These are phyloP conservation scores for Cercocebus atys DNA, from an alignment of 2,113 vertebrate species.

Conservation along the genomic window DNA sequence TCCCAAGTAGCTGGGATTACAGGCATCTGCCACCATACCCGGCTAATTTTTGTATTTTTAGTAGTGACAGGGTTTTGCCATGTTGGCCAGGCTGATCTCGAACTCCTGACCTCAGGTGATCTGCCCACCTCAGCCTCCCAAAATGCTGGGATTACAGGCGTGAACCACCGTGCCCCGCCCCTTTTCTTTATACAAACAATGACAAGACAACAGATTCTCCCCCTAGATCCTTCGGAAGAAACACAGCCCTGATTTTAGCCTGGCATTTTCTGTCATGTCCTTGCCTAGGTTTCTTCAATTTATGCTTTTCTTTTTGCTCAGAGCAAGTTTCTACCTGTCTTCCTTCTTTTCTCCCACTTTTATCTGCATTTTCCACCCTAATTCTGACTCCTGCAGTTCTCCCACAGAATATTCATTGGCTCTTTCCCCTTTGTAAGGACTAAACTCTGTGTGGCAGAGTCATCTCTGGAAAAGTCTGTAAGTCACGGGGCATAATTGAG, in stretches of 20 bases:
- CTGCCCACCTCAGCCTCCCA: too few relatives aligned
- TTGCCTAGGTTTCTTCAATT: not conserved
- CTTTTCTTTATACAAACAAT: not conserved
- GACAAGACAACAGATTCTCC: not conserved
- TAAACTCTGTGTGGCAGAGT: not conserved
- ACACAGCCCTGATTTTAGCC: not conserved
- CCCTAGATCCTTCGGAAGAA: not conserved
- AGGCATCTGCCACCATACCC: too few relatives aligned
- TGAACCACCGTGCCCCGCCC: fast-evolving
- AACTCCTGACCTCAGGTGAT: too few relatives aligned
- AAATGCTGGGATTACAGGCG: too few relatives aligned
- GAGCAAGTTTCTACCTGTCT: not conserved
- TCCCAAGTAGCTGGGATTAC: too few relatives aligned
- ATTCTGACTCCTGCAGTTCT: not conserved
- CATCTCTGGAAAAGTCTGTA: not conserved
- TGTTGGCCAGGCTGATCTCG: too few relatives aligned
- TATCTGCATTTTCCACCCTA: not conserved
- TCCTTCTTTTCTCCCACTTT: not conserved
- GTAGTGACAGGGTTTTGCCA: too few relatives aligned
- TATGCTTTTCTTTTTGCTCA: not conserved
- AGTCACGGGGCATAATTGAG: not conserved
- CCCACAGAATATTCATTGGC: not conserved
- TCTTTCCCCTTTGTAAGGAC: not conserved
- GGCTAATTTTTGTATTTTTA: too few relatives aligned
- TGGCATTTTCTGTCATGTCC: not conserved